phyloP scores from a whole-genome alignment of 1,140 invertebrate genomes.

The Pygmarrhopalites habei region DNA sequence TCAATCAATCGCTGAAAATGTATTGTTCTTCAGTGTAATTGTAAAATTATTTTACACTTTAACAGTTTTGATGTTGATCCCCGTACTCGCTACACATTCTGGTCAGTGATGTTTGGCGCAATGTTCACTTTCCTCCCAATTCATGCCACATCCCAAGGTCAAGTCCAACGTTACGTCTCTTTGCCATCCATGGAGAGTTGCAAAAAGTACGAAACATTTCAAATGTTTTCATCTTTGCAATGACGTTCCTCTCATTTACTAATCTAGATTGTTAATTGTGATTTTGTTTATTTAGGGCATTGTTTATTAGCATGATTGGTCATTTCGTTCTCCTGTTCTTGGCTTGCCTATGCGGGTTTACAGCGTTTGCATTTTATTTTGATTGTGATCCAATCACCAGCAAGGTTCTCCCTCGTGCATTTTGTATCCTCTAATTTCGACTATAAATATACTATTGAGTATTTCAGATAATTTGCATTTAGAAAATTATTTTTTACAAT shows the following conservation, averaged over 20 bases:
- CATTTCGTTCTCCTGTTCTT: constrained; percentile 58
- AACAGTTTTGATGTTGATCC: constrained; percentile 47
- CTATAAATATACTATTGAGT: not conserved
- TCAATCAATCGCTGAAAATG: too few species aligned
- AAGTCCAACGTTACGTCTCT: constrained; percentile 43
- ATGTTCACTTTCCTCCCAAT: constrained; percentile 84
- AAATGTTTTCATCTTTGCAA: not conserved
- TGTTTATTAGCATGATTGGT: constrained; percentile 59
- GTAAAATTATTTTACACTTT: not conserved
- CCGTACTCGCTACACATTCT: constrained; percentile 66
- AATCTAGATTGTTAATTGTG: not conserved
- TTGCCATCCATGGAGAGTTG: constrained; percentile 15
- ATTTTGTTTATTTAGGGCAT: constrained; percentile 46
- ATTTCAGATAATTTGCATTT: too few species aligned
- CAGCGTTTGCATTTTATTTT: constrained; percentile 48
- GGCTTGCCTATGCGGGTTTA: constrained; percentile 64
- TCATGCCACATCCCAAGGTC: constrained; percentile 87
- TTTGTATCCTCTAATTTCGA: not conserved
- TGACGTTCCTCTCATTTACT: not conserved
- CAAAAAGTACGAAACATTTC: constrained; percentile 3
- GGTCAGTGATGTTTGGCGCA: constrained; percentile 78
- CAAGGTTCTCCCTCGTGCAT: constrained; percentile 5
- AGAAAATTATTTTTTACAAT: too few species aligned
- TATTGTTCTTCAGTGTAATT: constrained; percentile 4
- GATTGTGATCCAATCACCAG: constrained; percentile 47